These are phyloP conservation scores for Ophion ellenae DNA, from an alignment of 2,888 invertebrate genomes.

Conservation along the genomic window DNA sequence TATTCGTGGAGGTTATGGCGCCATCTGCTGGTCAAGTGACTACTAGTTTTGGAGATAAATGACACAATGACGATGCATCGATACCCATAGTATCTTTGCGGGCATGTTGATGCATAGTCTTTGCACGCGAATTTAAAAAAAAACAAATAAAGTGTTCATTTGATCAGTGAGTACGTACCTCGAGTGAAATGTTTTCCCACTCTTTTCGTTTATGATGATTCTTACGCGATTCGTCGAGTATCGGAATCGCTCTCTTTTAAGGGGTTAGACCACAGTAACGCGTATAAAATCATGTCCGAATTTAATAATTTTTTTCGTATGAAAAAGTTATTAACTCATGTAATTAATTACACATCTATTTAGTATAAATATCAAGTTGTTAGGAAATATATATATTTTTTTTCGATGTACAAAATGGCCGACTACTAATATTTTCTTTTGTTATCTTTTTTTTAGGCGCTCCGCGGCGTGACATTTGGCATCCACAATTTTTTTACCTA, in stretches of 20 bases:
- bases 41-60: background rate
- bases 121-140: background rate
- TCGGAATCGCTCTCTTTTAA: background rate
- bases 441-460: too few relatives aligned
- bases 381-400: too few relatives aligned
- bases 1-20: slow-evolving; percentile 1
- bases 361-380: too few relatives aligned
- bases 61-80: background rate
- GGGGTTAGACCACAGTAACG: too few relatives aligned
- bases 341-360: too few relatives aligned
- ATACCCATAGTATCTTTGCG: background rate
- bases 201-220: background rate
- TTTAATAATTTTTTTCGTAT: too few relatives aligned
- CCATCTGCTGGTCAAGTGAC: background rate
- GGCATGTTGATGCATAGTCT: background rate
- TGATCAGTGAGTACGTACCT: background rate
- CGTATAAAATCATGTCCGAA: too few relatives aligned
- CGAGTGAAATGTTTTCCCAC: background rate
- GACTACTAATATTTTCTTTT: too few relatives aligned
- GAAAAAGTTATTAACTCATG: too few relatives aligned
- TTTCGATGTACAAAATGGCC: too few relatives aligned
- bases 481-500: too few relatives aligned
- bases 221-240: background rate
- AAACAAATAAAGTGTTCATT: background rate
- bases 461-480: too few relatives aligned